Evolutionary conservation across 2,888 invertebrate genomes (phyloP).

Genomic region (Pollenia labialis): DNA sequence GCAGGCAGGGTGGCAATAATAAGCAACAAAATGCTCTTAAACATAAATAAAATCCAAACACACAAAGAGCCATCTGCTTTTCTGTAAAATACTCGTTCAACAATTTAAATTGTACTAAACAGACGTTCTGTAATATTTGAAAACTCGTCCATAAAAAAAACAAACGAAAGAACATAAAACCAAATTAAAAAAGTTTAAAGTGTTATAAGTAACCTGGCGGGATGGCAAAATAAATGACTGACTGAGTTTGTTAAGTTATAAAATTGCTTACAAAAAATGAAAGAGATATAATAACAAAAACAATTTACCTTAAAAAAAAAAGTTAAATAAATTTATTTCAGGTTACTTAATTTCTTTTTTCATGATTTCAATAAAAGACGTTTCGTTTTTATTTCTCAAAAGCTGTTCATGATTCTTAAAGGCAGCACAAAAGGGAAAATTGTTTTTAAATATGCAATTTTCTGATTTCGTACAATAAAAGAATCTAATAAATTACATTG

Average conservation of each 20-base stretch:
- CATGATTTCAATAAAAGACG: constrained; percentile 9
- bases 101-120: constrained; percentile 36
- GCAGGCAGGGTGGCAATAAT: not conserved
- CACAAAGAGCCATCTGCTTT: not conserved
- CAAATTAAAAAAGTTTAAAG: constrained; percentile 67
- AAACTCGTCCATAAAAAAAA: no score
- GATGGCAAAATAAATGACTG: not conserved
- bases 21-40: constrained; percentile 17
- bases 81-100: constrained; percentile 11
- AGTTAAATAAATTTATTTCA: constrained; percentile 45
- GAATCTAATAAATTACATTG: constrained; percentile 9
- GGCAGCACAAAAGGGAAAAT: not conserved
- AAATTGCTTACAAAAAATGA: constrained; percentile 1
- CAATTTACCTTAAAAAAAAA: not conserved
- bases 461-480: not conserved
- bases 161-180: constrained; percentile 51
- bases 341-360: constrained; percentile 46
- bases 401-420: not conserved
- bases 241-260: constrained; percentile 17
- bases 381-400: not conserved
- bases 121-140: not conserved
- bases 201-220: constrained; percentile 41
- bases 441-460: constrained; percentile 23
- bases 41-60: constrained; percentile 19
- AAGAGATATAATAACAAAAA: not conserved